These are phyloP conservation scores for Madoqua kirkii DNA, from an alignment of 2,113 vertebrate genomes.

Conservation along the genomic window DNA sequence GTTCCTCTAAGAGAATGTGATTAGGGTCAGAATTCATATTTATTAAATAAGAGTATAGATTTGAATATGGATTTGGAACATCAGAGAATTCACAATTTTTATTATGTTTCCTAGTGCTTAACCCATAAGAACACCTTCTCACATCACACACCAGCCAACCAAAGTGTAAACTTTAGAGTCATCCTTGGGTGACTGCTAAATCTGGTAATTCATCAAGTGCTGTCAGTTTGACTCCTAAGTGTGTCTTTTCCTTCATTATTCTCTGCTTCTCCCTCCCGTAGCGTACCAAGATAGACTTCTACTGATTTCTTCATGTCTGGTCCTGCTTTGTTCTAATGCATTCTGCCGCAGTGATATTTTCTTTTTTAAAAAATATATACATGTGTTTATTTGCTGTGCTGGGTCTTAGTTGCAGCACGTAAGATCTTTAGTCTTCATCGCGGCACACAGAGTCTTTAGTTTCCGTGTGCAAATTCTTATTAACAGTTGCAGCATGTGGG, in stretches of 20 bases:
- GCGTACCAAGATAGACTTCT: neutral
- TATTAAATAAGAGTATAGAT: neutral
- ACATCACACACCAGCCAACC: neutral
- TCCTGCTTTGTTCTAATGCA: neutral
- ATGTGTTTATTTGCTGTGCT: neutral
- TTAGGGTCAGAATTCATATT: neutral
- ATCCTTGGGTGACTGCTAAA: neutral
- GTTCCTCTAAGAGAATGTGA: neutral
- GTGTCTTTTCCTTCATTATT: neutral
- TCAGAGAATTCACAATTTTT: neutral
- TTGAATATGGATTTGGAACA: neutral
- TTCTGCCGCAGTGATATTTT: neutral
- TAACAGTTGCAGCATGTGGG: neutral
- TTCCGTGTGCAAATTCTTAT: neutral
- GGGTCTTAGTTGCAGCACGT: rapidly evolving
- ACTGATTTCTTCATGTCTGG: neutral
- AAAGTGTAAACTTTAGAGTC: neutral
- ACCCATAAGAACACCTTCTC: neutral
- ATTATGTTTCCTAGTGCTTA: neutral
- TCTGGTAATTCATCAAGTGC: neutral
- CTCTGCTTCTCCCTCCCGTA: neutral
- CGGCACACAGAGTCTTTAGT: neutral
- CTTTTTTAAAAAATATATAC: neutral
- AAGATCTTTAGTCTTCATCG: neutral
- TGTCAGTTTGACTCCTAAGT: neutral